Evolutionary conservation across 2,797 vertebrate genomes (phyloP).

Genomic region (Scolopax rusticola): DNA sequence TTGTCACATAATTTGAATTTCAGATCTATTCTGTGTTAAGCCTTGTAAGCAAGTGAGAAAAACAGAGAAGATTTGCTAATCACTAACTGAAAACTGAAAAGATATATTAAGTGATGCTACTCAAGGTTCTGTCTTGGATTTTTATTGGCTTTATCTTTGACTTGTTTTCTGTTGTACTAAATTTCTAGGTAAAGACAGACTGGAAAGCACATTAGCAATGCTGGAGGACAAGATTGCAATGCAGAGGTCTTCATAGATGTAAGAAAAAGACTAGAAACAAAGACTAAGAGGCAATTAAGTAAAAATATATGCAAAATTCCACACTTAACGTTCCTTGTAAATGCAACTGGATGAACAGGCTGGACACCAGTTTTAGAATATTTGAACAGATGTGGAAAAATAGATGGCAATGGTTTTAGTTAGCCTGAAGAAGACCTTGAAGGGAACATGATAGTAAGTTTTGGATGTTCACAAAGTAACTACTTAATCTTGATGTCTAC

Average conservation of each 20-base stretch:
- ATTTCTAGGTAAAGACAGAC: background rate
- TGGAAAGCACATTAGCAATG: background rate
- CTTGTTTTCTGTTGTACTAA: background rate
- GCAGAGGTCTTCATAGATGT: background rate
- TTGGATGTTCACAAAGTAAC: background rate
- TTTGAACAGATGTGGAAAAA: background rate
- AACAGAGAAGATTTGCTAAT: background rate
- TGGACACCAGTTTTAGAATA: background rate
- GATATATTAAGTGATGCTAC: background rate
- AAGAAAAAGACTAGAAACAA: background rate
- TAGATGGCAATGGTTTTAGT: background rate
- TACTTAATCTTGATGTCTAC: background rate
- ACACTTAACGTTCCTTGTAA: background rate
- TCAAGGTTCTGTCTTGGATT: background rate
- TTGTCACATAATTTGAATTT: background rate
- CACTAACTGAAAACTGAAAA: background rate
- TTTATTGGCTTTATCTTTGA: background rate
- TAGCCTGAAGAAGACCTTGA: background rate
- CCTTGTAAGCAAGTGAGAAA: background rate
- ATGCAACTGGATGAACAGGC: background rate
- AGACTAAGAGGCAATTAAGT: background rate
- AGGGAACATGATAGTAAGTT: background rate
- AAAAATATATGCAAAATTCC: background rate
- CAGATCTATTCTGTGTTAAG: background rate
- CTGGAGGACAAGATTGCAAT: background rate